Percentiles rank a stretch among this genome's conserved stretches.
Evolutionary conservation across 2,797 vertebrate species (phyloP).

Genomic region (Atherinosoma microstoma): DNA sequence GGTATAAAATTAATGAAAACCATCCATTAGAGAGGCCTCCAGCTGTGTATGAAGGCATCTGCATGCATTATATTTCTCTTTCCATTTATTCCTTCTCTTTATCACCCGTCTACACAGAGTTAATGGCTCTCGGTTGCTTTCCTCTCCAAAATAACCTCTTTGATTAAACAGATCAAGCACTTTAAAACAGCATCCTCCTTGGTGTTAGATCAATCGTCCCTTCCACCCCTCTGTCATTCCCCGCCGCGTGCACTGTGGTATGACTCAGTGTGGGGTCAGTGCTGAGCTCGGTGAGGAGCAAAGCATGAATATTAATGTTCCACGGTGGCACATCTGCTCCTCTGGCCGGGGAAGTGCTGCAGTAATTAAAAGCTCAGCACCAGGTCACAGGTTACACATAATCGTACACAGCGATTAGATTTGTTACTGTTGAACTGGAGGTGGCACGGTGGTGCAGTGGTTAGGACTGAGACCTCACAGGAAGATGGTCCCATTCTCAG

Average conservation of each 20-base stretch:
- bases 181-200: conserved; percentile 43
- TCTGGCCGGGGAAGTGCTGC: conserved; percentile 18
- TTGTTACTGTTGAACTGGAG: conserved; percentile 2
- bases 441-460: not conserved
- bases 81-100: not conserved
- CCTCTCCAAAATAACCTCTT: conserved; percentile 42
- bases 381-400: conserved; percentile 6
- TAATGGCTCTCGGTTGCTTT: conserved; percentile 22
- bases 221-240: conserved; percentile 21
- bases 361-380: conserved; percentile 13
- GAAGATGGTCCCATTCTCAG: not conserved
- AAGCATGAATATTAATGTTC: conserved; percentile 62
- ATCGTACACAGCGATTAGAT: conserved; percentile 8
- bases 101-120: conserved; percentile 1
- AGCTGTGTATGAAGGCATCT: not conserved
- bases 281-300: conserved; percentile 65
- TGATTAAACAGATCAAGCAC: conserved; percentile 51
- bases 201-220: conserved; percentile 58
- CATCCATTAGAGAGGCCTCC: not conserved
- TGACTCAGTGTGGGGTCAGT: conserved; percentile 48
- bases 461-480: not conserved
- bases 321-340: conserved; percentile 59
- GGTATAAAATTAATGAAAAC: not conserved
- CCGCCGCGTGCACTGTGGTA: conserved; percentile 34
- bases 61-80: not conserved